Base-by-base conservation (phyloP, 2,797 vertebrate genomes). In the Rachycentron canadum region DNA sequence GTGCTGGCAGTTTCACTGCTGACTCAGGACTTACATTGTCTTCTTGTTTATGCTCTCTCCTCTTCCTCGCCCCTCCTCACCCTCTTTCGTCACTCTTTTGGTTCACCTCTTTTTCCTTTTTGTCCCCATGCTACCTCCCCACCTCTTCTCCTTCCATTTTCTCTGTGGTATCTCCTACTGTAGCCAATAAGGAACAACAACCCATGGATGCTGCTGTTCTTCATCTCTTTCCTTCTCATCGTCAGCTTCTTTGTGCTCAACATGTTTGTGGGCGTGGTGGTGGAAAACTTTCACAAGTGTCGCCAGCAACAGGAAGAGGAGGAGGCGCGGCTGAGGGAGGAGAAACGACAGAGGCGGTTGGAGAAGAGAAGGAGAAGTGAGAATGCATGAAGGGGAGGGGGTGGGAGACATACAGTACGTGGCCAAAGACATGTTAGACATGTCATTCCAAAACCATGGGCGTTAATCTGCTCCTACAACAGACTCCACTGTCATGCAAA, bases 191-290 rank as follows among this genome's bases (percentile, higher is more conserved):
- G 96, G 91, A 99, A 99, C 95, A 95, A 98, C 94, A 98, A 98
- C 91, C 98, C 97, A 1, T 99, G 97, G 98, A 99, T 99, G 97
- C 95, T 99, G 84, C 96, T 99, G 43, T 99, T 97, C 94, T 99
- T 99, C 96, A 97, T 99, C 95, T 99, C 98, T 74, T 99, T 99
- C 95, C 96, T 99, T 91, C 97, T 99, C 94, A 98, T 99, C 84
- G 98, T 99, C 94, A 99, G 97, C 93, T 99, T 99, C 93, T 99
- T 99, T 13, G 98, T 99, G 91, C 96, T 98, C 89, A 99, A 99
- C 96, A 99, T 99, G 98, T 99, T 99, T 13, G 98, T 99, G 83
- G 98, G 98, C 0, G 98, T 99, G 72, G 98, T 99, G 93, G 98
- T 99, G 86, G 98, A 99, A 93, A 99, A 99, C 92, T 99, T 98